Percentiles rank a stretch among this genome's conserved stretches.
phyloP scores from a whole-genome alignment of 2,888 invertebrate genomes.

The Pyrochroa serraticornis region DNA sequence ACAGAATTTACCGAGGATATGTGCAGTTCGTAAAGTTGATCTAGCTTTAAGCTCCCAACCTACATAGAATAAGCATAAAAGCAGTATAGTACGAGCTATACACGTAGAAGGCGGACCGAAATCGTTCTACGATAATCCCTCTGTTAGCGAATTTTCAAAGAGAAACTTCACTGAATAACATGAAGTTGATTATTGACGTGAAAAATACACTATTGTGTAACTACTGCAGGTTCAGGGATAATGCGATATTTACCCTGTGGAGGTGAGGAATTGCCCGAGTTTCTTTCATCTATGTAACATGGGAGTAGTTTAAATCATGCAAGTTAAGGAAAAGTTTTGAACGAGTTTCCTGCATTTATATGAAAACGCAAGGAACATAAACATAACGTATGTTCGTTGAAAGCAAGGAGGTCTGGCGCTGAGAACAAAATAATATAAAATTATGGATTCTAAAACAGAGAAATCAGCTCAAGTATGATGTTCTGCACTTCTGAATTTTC shows the following conservation, averaged over 20 bases:
- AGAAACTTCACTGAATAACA: slow-evolving; percentile 16
- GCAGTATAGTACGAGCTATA: slow-evolving; percentile 16
- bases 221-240: too few species aligned
- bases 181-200: not conserved
- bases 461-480: slow-evolving; percentile 37
- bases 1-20: slow-evolving; percentile 16
- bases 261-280: not conserved
- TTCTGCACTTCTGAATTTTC: slow-evolving; percentile 36
- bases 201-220: not conserved
- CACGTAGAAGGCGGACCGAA: slow-evolving; percentile 6
- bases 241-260: not conserved
- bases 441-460: slow-evolving; percentile 33
- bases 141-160: slow-evolving; percentile 15
- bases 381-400: slow-evolving; percentile 27
- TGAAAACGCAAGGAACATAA: slow-evolving; percentile 29
- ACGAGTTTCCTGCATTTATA: slow-evolving; percentile 30
- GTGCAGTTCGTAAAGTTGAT: slow-evolving; percentile 19
- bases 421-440: slow-evolving; percentile 33
- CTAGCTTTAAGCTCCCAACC: slow-evolving; percentile 21
- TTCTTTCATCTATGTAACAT: slow-evolving; percentile 2
- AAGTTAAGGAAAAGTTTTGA: slow-evolving; percentile 22
- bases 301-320: slow-evolving; percentile 22
- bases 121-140: slow-evolving; percentile 24
- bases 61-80: slow-evolving; percentile 25
- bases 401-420: slow-evolving; percentile 20